Evolutionary conservation across 2,113 vertebrate genomes (phyloP).

Genomic region (Gymnarchus niloticus): DNA sequence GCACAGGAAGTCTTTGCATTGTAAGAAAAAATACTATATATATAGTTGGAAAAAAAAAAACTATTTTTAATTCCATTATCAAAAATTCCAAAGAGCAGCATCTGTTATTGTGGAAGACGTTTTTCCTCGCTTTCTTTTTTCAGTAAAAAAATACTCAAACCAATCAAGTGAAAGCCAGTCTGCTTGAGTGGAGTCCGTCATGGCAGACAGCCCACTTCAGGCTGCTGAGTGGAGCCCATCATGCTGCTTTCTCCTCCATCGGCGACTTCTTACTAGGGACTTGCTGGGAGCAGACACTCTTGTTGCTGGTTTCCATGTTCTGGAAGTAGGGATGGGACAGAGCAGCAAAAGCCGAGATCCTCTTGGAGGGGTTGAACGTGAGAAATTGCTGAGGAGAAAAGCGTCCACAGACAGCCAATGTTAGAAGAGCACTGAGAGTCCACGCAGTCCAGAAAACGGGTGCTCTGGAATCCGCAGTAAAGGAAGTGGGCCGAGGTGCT

Average conservation of each 20-base stretch:
- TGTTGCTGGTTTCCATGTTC: constrained; percentile 81
- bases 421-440: not conserved
- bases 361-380: constrained; percentile 86
- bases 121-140: constrained; percentile 15
- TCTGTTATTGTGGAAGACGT: constrained; percentile 50
- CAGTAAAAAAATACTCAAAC: not conserved
- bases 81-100: constrained; percentile 62
- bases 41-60: constrained; percentile 21
- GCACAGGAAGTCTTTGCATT: constrained; percentile 64
- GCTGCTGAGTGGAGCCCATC: constrained; percentile 40
- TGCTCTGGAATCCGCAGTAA: not conserved
- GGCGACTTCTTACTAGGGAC: constrained; percentile 79
- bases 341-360: constrained; percentile 89
- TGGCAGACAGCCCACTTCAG: no score
- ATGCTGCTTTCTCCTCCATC: constrained; percentile 79
- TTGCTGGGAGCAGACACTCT: constrained; percentile 75
- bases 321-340: constrained; percentile 91
- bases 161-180: not conserved
- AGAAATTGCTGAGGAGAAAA: constrained; percentile 79
- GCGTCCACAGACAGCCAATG: not conserved
- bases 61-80: constrained; percentile 23
- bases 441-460: not conserved
- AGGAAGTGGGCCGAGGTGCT: constrained; percentile 37
- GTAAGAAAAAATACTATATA: constrained; percentile 55
- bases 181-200: not conserved